phyloP scores from a whole-genome alignment of 1,140 invertebrate genomes.

The Zaprionus capensis region DNA sequence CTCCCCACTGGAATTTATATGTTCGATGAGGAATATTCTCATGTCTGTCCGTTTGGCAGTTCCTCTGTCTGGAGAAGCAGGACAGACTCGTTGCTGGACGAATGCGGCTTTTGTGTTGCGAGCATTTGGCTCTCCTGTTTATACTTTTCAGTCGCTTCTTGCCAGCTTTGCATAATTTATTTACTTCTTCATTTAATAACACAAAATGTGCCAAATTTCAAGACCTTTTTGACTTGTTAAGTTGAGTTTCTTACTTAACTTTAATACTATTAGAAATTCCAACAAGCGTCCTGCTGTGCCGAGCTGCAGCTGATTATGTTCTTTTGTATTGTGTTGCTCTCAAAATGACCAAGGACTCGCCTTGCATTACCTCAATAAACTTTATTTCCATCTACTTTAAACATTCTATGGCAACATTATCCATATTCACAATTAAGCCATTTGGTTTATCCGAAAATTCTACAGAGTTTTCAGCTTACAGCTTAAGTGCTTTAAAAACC shows the following conservation, averaged over 20 bases:
- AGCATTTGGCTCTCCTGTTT: not conserved
- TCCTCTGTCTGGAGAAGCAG: not conserved
- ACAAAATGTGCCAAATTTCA: not conserved
- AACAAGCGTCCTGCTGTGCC: not conserved
- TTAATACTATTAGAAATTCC: not conserved
- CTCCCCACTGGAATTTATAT: slow-evolving; percentile 8
- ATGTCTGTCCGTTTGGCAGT: not conserved
- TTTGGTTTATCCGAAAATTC: not conserved
- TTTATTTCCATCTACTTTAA: not conserved
- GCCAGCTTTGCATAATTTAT: slow-evolving; percentile 29
- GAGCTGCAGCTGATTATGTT: not conserved
- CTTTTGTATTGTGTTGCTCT: not conserved
- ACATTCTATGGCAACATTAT: not conserved
- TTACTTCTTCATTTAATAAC: slow-evolving; percentile 18
- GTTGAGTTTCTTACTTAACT: not conserved
- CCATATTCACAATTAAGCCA: not conserved
- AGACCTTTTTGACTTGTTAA: slow-evolving; percentile 3
- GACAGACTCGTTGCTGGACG: not conserved
- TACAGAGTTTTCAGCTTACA: not conserved
- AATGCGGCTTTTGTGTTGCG: not conserved
- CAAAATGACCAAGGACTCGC: not conserved
- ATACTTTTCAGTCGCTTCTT: slow-evolving; percentile 6
- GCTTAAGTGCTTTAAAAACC: not conserved
- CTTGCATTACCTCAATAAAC: not conserved
- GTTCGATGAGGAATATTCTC: not conserved